Conservation (phyloP, 1,140 invertebrate species). For the Leptoteleia sp. region DNA sequence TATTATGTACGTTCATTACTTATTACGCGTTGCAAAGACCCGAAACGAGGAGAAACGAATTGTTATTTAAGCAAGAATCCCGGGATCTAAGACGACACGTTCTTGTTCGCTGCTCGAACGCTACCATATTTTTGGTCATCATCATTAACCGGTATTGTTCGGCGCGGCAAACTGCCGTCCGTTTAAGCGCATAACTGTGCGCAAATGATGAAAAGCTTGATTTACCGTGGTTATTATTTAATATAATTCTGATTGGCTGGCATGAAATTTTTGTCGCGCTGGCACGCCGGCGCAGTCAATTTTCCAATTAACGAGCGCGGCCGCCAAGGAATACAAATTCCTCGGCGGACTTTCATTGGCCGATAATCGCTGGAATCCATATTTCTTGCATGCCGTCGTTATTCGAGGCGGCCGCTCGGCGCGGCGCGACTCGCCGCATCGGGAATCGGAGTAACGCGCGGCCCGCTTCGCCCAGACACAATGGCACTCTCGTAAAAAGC, state of each 20-base stretch:
- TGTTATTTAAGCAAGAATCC: too few species aligned
- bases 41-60: too few species aligned
- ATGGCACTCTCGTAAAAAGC: constrained; percentile 75
- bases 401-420: constrained; percentile 44
- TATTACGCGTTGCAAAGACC: too few species aligned
- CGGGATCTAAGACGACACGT: too few species aligned
- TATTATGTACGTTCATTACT: too few species aligned
- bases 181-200: constrained; percentile 34
- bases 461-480: constrained; percentile 68
- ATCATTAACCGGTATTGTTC: constrained; percentile 58
- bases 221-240: constrained; percentile 64
- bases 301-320: constrained; percentile 69
- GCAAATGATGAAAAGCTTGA: constrained; percentile 63
- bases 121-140: constrained; percentile 50
- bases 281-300: constrained; percentile 64
- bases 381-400: constrained; percentile 68
- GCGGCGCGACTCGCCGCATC: constrained; percentile 61
- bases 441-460: constrained; percentile 68
- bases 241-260: constrained; percentile 65
- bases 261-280: constrained; percentile 55
- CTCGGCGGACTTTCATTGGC: constrained; percentile 64
- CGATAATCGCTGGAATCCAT: constrained; percentile 70
- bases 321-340: constrained; percentile 68
- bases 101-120: too few species aligned
- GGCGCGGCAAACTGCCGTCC: constrained; percentile 3